Percentiles rank a stretch among this genome's conserved stretches.
These are phyloP conservation scores for Microplitis deprimator DNA, from an alignment of 2,888 invertebrate genomes.

Conservation along the genomic window DNA sequence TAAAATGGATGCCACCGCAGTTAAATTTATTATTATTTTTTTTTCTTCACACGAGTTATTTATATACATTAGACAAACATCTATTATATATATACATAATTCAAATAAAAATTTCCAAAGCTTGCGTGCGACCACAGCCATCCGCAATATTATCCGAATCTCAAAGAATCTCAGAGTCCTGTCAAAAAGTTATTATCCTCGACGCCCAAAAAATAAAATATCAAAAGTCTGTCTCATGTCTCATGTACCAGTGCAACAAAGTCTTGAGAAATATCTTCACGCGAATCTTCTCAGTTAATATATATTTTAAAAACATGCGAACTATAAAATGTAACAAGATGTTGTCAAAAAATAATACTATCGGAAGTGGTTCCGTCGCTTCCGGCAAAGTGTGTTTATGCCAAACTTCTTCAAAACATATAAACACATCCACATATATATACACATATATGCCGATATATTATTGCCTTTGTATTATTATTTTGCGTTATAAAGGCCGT, in stretches of 20 bases:
- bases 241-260: background rate
- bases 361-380: constrained; percentile 42
- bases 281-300: constrained; percentile 8
- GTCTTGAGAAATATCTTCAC: constrained; percentile 13
- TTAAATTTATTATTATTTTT: too few relatives aligned
- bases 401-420: background rate
- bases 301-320: background rate
- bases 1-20: too few relatives aligned
- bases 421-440: background rate
- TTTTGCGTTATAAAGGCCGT: constrained; percentile 18
- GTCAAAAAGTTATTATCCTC: background rate
- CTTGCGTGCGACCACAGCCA: constrained; percentile 17
- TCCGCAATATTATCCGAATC: constrained; percentile 5
- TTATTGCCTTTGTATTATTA: constrained; percentile 17
- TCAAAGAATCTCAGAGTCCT: background rate
- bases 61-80: background rate
- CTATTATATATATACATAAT: background rate
- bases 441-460: background rate
- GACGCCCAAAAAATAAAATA: background rate
- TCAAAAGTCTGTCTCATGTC: background rate
- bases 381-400: constrained; percentile 26
- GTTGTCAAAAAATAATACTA: background rate
- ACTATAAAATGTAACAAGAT: background rate
- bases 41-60: background rate
- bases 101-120: background rate